phyloP scores from a whole-genome alignment of 2,888 invertebrate genomes.

The Sarcophaga rosellei region DNA sequence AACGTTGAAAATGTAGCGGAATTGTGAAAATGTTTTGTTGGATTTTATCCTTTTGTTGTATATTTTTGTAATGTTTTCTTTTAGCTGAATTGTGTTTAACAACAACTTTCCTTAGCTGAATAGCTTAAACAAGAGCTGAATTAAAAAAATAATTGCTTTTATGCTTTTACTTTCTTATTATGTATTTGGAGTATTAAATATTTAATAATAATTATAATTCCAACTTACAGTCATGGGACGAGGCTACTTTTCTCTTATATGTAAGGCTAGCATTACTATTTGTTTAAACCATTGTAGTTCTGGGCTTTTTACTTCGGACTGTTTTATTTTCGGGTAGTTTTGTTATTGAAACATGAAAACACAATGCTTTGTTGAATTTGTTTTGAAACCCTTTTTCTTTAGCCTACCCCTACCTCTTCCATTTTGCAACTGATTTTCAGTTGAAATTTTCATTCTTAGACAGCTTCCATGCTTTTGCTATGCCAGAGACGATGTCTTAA shows the following conservation, averaged over 20 bases:
- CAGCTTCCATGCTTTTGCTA: neutral
- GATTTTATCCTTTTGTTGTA: too few species aligned
- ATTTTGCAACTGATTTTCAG: neutral
- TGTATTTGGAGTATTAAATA: neutral
- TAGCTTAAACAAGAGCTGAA: neutral
- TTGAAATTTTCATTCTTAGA: neutral
- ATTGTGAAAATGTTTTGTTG: too few species aligned
- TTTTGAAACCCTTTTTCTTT: neutral
- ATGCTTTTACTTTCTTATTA: neutral
- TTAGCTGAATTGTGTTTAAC: too few species aligned
- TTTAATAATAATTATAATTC: neutral
- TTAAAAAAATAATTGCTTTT: too few species aligned
- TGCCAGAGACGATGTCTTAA: slow-evolving; percentile 36
- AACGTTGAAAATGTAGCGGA: too few species aligned
- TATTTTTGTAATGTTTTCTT: too few species aligned
- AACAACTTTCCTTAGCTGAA: neutral
- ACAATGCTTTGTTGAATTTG: neutral
- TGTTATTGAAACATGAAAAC: too few species aligned
- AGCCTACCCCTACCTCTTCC: neutral
- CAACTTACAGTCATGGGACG: neutral
- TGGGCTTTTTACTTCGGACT: too few species aligned
- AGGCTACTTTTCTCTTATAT: too few species aligned
- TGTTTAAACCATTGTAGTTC: too few species aligned
- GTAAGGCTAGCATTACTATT: too few species aligned
- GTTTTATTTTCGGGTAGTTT: too few species aligned